Evolutionary conservation across 2,888 invertebrate genomes (phyloP).

Genomic region (Drosophila leonis): DNA sequence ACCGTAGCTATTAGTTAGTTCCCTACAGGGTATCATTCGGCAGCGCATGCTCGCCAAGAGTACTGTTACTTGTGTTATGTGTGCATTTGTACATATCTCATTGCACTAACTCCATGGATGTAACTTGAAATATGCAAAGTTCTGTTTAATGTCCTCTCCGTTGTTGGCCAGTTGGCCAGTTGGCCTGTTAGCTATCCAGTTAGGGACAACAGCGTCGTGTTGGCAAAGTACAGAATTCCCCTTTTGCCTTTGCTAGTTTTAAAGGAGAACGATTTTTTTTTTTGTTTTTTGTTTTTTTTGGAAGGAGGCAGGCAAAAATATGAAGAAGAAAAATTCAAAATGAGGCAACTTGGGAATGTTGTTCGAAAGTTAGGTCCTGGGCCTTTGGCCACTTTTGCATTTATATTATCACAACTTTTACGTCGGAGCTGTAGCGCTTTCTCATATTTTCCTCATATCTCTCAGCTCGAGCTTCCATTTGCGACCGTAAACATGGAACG

Average conservation of each 20-base stretch:
- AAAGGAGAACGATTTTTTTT: constrained; percentile 22
- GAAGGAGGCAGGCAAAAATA: constrained; percentile 1
- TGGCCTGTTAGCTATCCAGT: constrained; percentile 34
- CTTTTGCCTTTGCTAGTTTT: constrained; percentile 41
- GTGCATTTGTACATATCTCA: constrained; percentile 21
- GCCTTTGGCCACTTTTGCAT: constrained; percentile 70
- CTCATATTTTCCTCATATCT: constrained; percentile 61
- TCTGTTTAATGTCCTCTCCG: constrained; percentile 60
- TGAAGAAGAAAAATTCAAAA: constrained; percentile 35
- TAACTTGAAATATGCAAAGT: constrained; percentile 68
- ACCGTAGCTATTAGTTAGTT: not conserved
- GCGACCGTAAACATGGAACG: constrained; percentile 34
- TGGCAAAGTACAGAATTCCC: constrained; percentile 48
- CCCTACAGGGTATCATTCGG: not conserved
- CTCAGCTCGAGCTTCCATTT: constrained; percentile 25
- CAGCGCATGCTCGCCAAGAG: not conserved
- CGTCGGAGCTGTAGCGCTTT: constrained; percentile 60
- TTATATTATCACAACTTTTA: constrained; percentile 73
- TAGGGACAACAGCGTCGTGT: constrained; percentile 22
- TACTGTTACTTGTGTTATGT: not conserved
- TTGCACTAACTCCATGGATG: constrained; percentile 38
- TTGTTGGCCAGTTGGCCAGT: constrained; percentile 33
- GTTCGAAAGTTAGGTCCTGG: constrained; percentile 55
- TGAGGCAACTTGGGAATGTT: constrained; percentile 56
- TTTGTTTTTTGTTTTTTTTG: constrained; percentile 28